These are phyloP conservation scores for Zosterops japonicus DNA, from an alignment of 2,113 vertebrate species.

Conservation along the genomic window DNA sequence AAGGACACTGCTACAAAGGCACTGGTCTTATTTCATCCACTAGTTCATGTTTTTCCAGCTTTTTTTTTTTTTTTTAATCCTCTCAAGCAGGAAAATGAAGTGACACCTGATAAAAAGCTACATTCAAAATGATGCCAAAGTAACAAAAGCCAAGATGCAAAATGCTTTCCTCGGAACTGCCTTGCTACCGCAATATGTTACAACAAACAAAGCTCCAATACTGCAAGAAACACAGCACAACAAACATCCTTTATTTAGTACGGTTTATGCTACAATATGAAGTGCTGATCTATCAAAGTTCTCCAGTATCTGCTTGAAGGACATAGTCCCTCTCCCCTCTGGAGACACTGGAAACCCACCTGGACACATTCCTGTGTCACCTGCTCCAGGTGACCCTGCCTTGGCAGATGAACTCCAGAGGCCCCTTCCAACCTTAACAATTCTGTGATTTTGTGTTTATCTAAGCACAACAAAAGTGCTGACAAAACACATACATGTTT, in stretches of 20 bases:
- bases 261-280: not conserved
- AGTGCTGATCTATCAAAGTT: not conserved
- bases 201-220: not conserved
- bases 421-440: not conserved
- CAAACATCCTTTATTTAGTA: not conserved
- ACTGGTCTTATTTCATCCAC: not conserved
- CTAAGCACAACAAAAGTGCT: not conserved
- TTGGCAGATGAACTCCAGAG: not conserved
- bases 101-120: not conserved
- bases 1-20: not conserved
- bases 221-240: not conserved
- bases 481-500: not conserved
- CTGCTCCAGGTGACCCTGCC: not conserved
- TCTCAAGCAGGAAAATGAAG: not conserved
- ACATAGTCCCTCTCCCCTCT: not conserved
- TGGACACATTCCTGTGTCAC: not conserved
- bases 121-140: not conserved
- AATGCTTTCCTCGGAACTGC: not conserved
- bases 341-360: not conserved
- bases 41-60: not conserved
- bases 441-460: not conserved
- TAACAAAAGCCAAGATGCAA: not conserved
- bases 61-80: not conserved
- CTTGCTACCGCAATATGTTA: not conserved
- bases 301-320: not conserved